Base-by-base conservation (phyloP, 2,113 vertebrate species). In the Myocastor coypus region DNA sequence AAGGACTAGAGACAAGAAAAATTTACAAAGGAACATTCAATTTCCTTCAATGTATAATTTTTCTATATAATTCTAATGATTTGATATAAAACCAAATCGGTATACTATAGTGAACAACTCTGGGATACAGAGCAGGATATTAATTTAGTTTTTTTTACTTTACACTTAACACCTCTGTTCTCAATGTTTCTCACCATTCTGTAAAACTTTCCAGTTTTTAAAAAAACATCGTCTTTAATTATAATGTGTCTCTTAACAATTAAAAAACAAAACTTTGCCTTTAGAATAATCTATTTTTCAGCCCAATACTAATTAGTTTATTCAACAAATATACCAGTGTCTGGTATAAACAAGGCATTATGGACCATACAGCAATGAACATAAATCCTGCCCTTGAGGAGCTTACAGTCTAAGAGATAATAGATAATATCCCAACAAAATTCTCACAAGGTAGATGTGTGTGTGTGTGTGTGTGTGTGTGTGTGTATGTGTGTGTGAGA, bases 401-500 rank as follows among this genome's bases (percentile, higher is more conserved):
- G 94, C 96, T 94, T 95, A 97, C 94, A 97, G 40, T 96, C 96
- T 97, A 95, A 95, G 66, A 96, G 57, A 77, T 69, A 92, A 85
- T 55, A 80, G 77, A 80, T 55, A 80, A 80, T 82, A 75, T 77
- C 52, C 50, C 64, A 88, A 77, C 92, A 61, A 94, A 90, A 92
- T 92, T 71, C 55, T 88, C 59, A 95, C 7, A 80, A 95, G 84
- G 61, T 61, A 40, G 40, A 28, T 52, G 42, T 80, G 42, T 17
- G 26, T 28, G 73, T 16, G 71, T 73, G n/a, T 40, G 20, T 24
- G 37, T 13, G 73, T 26, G 71, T 24, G 37, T 68, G 66, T 68
- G 34, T 69, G 68, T n/a, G 68, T n/a, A 34, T 20, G 68, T 9
- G 16, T 5, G 71, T 1, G 40, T 10, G 61, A 2, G 61, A 61